A percentile compares a stretch with the other conserved stretches of the same genome.
These are phyloP conservation scores for Drosophila mettleri DNA, from an alignment of 2,888 invertebrate species.

Conservation along the genomic window DNA sequence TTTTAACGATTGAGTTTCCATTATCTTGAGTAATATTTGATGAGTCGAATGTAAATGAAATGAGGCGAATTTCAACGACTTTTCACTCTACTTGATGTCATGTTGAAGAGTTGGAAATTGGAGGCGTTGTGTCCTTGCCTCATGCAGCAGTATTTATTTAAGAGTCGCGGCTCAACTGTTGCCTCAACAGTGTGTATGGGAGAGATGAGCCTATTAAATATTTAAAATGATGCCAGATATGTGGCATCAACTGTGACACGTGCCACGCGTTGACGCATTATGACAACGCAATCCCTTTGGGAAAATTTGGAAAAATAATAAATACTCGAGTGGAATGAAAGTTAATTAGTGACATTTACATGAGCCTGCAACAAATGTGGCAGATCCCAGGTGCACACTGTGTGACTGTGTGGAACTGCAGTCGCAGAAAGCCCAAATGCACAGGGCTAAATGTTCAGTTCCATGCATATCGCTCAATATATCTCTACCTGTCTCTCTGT, in stretches of 20 bases:
- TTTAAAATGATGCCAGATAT: constrained; percentile 39
- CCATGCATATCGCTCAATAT: neutral
- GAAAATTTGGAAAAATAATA: constrained; percentile 17
- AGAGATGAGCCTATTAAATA: constrained; percentile 48
- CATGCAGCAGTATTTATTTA: constrained; percentile 20
- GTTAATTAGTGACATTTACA: constrained; percentile 50
- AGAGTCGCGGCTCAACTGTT: constrained; percentile 25
- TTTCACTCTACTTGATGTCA: too few relatives aligned
- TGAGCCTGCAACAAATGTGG: neutral
- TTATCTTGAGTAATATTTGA: too few relatives aligned
- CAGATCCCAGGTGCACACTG: neutral
- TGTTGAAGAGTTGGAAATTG: neutral
- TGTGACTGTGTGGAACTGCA: neutral
- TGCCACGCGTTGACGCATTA: constrained; percentile 60
- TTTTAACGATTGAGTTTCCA: too few relatives aligned
- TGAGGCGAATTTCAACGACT: too few relatives aligned
- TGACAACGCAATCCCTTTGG: constrained; percentile 42
- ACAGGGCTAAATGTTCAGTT: neutral
- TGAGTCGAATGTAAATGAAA: constrained; percentile 17
- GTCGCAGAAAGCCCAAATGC: neutral
- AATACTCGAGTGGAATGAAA: constrained; percentile 41
- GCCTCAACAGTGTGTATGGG: neutral
- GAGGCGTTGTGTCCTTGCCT: constrained; percentile 5
- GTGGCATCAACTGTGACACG: constrained; percentile 28
- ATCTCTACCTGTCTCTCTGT: constrained; percentile 11